Percentiles rank a stretch among this genome's conserved stretches.
These are phyloP conservation scores for Drosophila seclusa DNA, from an alignment of 2,888 invertebrate species.

Conservation along the genomic window DNA sequence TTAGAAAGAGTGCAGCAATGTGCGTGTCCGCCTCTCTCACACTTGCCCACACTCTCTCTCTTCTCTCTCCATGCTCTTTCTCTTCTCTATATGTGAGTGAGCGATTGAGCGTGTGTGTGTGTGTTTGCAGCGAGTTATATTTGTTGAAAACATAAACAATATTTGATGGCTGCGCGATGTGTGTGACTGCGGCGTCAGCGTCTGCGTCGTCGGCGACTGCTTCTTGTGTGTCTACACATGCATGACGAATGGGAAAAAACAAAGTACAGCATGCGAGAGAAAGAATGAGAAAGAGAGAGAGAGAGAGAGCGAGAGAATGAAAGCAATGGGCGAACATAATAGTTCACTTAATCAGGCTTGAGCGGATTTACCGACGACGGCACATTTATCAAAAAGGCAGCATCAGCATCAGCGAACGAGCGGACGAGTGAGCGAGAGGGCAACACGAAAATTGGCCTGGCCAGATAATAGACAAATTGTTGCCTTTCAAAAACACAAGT, in stretches of 20 bases:
- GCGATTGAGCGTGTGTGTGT: conserved; percentile 18
- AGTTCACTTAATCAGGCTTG: conserved; percentile 80
- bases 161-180: conserved; percentile 63
- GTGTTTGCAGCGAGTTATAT: conserved; percentile 42
- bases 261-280: conserved; percentile 11
- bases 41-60: neutral
- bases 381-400: conserved; percentile 62
- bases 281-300: neutral
- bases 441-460: conserved; percentile 58
- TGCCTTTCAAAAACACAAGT: conserved; percentile 36
- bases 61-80: conserved; percentile 2
- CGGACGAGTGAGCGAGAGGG: conserved; percentile 14
- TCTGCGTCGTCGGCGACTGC: conserved; percentile 44
- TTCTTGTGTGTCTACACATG: conserved; percentile 74
- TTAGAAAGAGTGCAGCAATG: conserved; percentile 75
- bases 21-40: conserved; percentile 47
- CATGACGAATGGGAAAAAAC: conserved; percentile 67
- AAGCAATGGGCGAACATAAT: conserved; percentile 54
- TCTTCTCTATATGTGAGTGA: conserved; percentile 6
- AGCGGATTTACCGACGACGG: conserved; percentile 66
- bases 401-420: conserved; percentile 31
- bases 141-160: conserved; percentile 78
- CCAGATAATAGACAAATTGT: conserved; percentile 74
- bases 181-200: conserved; percentile 39
- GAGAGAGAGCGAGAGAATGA: conserved; percentile 6